phyloP scores from a whole-genome alignment of 2,797 vertebrate species.

The Typhlichthys eigenmanni region DNA sequence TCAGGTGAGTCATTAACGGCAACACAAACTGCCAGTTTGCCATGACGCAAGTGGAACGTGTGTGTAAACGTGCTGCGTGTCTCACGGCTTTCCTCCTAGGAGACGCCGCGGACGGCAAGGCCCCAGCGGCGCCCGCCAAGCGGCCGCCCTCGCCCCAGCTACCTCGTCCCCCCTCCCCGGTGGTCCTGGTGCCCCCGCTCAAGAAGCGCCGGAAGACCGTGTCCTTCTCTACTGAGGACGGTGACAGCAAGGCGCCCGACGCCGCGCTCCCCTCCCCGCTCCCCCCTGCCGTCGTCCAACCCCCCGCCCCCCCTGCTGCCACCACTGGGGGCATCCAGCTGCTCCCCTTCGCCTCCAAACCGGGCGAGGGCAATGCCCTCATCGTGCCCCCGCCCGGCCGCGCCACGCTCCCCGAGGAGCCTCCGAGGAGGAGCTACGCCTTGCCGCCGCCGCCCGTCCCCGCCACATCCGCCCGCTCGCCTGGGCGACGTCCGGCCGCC shows the following conservation, averaged over 20 bases:
- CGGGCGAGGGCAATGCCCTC: constrained; percentile 72
- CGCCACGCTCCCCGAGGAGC: constrained; percentile 60
- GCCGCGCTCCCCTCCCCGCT: constrained; percentile 11
- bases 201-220: constrained; percentile 92
- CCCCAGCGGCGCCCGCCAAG: constrained; percentile 10
- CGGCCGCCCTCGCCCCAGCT: constrained; percentile 62
- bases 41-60: too few species aligned
- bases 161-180: constrained; percentile 82
- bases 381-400: constrained; percentile 72
- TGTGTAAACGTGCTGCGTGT: too few species aligned
- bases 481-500: constrained; percentile 56
- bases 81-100: constrained; percentile 26
- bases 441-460: constrained; percentile 42
- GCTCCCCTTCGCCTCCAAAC: constrained; percentile 73
- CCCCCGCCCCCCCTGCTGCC: constrained; percentile 51
- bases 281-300: constrained; percentile 47
- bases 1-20: constrained; percentile 59
- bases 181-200: constrained; percentile 85
- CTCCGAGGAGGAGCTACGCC: constrained; percentile 57
- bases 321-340: constrained; percentile 70
- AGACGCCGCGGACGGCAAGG: constrained; percentile 49
- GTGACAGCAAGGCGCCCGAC: constrained; percentile 55
- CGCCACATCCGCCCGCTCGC: constrained; percentile 55
- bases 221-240: constrained; percentile 83
- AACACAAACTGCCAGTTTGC: not conserved